Base-by-base conservation (phyloP, 2,113 vertebrate species). In the Macaca nemestrina region DNA sequence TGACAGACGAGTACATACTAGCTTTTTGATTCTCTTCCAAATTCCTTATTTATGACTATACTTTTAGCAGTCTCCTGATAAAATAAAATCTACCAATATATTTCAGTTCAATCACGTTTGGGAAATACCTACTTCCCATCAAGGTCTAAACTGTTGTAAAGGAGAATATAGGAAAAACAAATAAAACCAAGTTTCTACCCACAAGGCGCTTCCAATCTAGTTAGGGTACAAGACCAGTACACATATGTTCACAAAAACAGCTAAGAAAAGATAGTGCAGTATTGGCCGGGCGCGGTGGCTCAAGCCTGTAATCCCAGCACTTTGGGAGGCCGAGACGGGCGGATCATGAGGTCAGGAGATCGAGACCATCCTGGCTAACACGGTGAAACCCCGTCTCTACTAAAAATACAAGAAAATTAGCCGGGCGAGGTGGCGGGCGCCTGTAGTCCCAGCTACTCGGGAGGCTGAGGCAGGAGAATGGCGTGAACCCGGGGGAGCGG, bases 1-100 rank as follows among this genome's bases (percentile, higher is more conserved):
- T 81, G 61, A 92, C 35, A 85, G 30, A 84, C 70, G 18, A 86
- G 73, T 78, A 89, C 35, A 90, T 20, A 84, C 61, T 64, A 93
- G 82, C 13, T 82, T 86, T 90, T 61, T 83, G n/a, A 96, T 70
- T 64, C 43, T 64, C 73, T 93, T 93, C 68, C 90, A 95, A 94
- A 92, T 87, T 86, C 70, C 67, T 95, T 79, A 73, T 82, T 91
- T 89, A 80, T 96, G n/a, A 96, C 80, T 97, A 0, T 61, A 73
- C 50, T 92, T 96, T 95, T 52, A 95, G n/a, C 59, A 87, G 32
- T 90, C 80, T 95, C 20, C 14, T 90, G 84, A 90, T 80, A 48
- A 95, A 93, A 91, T 90, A 81, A 95, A 86, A 85, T 22, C n/a
- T 7, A 72, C 17, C 30, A 78, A 96, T 32, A 76, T 76, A 67